Conservation (phyloP, 2,797 vertebrate species). For the Diplodus sargus region DNA sequence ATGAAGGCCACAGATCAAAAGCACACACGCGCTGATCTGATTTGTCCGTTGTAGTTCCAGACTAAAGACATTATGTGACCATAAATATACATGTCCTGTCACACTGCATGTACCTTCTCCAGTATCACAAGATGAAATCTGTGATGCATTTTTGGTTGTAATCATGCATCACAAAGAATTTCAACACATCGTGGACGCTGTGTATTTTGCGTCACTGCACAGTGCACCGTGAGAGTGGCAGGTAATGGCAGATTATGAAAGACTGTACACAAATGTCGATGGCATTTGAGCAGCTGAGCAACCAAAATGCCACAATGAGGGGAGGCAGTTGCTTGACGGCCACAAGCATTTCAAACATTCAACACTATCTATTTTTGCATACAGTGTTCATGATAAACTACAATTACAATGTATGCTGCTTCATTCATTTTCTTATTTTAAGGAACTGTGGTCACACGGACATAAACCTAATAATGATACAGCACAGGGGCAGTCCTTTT, state of each 20-base stretch:
- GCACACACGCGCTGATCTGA: slow-evolving; percentile 32
- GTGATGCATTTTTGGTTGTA: background rate
- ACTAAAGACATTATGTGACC: slow-evolving; percentile 28
- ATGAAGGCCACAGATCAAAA: slow-evolving; percentile 61
- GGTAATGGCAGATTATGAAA: slow-evolving; percentile 23
- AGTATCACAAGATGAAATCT: background rate
- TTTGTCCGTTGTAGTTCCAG: slow-evolving; percentile 23
- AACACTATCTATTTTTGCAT: slow-evolving; percentile 73
- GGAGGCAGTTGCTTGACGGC: slow-evolving; percentile 54
- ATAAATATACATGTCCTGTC: background rate
- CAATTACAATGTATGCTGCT: slow-evolving; percentile 44
- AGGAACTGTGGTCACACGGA: background rate
- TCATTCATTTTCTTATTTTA: slow-evolving; percentile 26
- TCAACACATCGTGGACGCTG: background rate
- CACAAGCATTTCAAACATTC: slow-evolving; percentile 74
- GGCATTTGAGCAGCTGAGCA: slow-evolving; percentile 49
- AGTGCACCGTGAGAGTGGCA: background rate
- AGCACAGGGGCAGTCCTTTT: background rate
- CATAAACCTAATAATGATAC: background rate
- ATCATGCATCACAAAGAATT: slow-evolving; percentile 2
- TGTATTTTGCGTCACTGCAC: background rate
- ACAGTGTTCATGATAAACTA: slow-evolving; percentile 32
- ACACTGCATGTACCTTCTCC: background rate
- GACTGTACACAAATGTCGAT: slow-evolving; percentile 24
- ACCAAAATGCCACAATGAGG: slow-evolving; percentile 49